A percentile compares a stretch with the other conserved stretches of the same genome.
These are phyloP conservation scores for Polydrusus pterygomalis DNA, from an alignment of 2,888 invertebrate species.

Conservation along the genomic window DNA sequence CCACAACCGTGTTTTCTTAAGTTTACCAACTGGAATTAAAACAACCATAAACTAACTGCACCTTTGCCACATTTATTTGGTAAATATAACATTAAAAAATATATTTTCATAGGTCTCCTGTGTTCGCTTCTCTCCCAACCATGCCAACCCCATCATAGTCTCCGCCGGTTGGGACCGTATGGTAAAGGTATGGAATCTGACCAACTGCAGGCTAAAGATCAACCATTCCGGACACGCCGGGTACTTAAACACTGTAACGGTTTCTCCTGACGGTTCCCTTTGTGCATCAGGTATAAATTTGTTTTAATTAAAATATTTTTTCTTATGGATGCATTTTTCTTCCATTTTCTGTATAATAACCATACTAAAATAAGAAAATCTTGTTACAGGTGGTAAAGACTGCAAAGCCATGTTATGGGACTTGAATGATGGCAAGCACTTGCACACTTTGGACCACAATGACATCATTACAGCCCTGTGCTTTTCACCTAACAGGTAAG, in stretches of 20 bases:
- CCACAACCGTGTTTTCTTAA: constrained; percentile 42
- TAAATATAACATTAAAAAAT: no score
- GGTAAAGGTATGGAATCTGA: constrained; percentile 99
- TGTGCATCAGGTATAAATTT: constrained; percentile 80
- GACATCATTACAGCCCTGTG: constrained; percentile 98
- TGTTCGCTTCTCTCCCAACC: constrained; percentile 98
- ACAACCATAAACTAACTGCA: constrained; percentile 46
- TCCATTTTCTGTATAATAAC: not conserved
- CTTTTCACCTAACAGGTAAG: constrained; percentile 97
- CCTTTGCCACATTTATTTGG: not conserved
- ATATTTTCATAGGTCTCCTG: constrained; percentile 79
- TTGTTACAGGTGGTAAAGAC: constrained; percentile 95
- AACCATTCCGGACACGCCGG: constrained; percentile 98
- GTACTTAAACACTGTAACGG: constrained; percentile 98
- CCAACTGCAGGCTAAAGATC: constrained; percentile 98
- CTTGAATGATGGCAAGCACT: constrained; percentile 98
- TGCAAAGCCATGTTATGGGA: constrained; percentile 99
- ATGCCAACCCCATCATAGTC: constrained; percentile 98
- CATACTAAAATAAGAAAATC: not conserved
- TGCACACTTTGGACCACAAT: constrained; percentile 98
- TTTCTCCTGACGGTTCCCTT: constrained; percentile 98
- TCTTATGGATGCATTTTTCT: no score
- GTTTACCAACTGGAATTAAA: constrained; percentile 61
- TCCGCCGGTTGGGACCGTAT: constrained; percentile 99
- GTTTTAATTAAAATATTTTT: not conserved